Evolutionary conservation across 2,888 invertebrate species (phyloP), one percentile per base, ranked within the genome.

Genomic region (Napeogenes inachia): DNA sequence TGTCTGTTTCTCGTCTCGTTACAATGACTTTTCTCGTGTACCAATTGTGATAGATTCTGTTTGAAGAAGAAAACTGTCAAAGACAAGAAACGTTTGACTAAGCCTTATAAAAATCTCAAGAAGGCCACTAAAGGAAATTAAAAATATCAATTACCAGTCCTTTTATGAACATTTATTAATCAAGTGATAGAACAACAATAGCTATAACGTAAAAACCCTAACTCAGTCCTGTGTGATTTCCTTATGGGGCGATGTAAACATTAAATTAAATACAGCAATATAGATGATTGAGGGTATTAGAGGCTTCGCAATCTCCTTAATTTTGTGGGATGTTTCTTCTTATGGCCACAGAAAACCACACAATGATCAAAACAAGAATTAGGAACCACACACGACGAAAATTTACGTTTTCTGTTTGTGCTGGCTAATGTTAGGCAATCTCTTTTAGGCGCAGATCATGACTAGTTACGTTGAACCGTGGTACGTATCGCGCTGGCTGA

Each of bases 381-480:
- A 87, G 80, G 81, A 80, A 78, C 70, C 74, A 73, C 73, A 76
- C 82, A 85, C 82, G 81, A 81, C 78, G 84, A 83, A 87, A 87
- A 88, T 88, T 87, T 89, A 88, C 87, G 89, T 50, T 30, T 50
- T 30, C 21, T 50, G 47, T 50, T 89, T 82, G 82, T 83, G 80
- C 78, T 74, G 81, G 87, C 85, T 89, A 90, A 89, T 89, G 87
- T 89, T 84, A 77, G 77, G 85, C 87, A 87, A 89, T 89, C 87
- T 89, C 87, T 84, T 89, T 89, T 79, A 79, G 75, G 75, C 75
- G 76, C 84, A 87, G 85, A 85, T 85, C 81, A 83, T 76, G 67
- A 75, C 89, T 86, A 84, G 70, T 62, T 55, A 72, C 73, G 70
- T 70, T 75, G 85, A 77, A 70, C 84, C 73, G 68, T 66, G 62